phyloP scores from a whole-genome alignment of 2,797 vertebrate genomes.

The Lycodopsis pacificus region DNA sequence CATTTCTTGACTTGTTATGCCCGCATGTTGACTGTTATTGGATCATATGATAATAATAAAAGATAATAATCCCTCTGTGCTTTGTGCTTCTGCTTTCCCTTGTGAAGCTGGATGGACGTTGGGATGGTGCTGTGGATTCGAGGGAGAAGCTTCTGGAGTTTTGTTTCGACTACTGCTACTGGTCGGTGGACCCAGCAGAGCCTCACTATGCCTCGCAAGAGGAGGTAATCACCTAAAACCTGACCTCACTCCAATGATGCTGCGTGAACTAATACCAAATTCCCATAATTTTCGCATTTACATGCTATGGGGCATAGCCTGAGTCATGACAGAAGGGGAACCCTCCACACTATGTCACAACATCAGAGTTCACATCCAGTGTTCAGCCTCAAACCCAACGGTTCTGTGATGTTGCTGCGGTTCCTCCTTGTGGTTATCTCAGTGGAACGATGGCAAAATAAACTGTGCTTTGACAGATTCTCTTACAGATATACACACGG shows the following conservation, averaged over 20 bases:
- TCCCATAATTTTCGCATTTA: background rate
- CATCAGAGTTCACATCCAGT: constrained; percentile 14
- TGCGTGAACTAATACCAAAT: background rate
- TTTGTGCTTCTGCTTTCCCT: constrained; percentile 30
- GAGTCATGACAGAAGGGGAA: background rate
- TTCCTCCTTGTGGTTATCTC: background rate
- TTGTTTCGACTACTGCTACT: constrained; percentile 98
- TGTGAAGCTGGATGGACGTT: constrained; percentile 87
- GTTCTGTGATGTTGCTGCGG: constrained; percentile 1
- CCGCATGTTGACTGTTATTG: background rate
- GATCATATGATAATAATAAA: constrained; percentile 1
- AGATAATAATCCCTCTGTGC: background rate
- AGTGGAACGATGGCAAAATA: background rate
- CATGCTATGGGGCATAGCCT: background rate
- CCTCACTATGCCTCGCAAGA: constrained; percentile 95
- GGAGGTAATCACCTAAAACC: constrained; percentile 83
- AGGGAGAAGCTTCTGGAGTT: constrained; percentile 93
- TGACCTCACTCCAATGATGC: background rate
- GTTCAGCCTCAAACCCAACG: background rate
- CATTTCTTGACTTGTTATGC: background rate
- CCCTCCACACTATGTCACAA: background rate
- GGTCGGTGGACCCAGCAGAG: constrained; percentile 93
- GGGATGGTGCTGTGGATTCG: constrained; percentile 86
- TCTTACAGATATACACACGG: background rate
- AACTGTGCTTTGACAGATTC: constrained; percentile 3